Evolutionary conservation across 2,797 vertebrate genomes (phyloP).

Genomic region (Molossus molossus): DNA sequence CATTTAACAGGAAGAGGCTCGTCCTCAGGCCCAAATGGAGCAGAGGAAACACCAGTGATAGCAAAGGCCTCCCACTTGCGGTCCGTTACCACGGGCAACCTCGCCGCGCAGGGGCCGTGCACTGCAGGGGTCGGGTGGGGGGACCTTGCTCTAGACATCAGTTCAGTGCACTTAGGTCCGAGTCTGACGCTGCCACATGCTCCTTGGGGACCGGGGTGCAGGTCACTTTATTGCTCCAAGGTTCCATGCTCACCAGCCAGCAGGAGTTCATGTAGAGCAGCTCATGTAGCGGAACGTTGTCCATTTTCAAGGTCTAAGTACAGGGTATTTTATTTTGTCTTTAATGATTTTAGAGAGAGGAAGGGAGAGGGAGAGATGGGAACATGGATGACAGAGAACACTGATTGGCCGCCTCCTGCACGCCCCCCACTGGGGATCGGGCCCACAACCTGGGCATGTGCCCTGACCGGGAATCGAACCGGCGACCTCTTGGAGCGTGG

Average conservation of each 20-base stretch:
- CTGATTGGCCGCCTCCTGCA: too few species aligned
- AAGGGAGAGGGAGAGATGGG: too few species aligned
- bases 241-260: neutral
- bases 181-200: neutral
- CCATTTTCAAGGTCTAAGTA: neutral
- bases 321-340: neutral
- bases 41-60: slow-evolving; percentile 29
- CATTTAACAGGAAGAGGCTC: slow-evolving; percentile 56
- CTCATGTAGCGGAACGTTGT: neutral
- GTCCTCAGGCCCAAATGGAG: slow-evolving; percentile 42
- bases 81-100: slow-evolving; percentile 56
- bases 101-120: neutral
- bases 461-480: too few species aligned
- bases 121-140: neutral
- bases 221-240: neutral
- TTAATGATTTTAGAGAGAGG: too few species aligned
- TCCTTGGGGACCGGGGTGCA: neutral
- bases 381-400: too few species aligned
- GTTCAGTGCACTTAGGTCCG: neutral
- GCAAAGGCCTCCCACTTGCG: slow-evolving; percentile 5
- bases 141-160: neutral
- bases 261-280: neutral
- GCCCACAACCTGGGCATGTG: too few species aligned
- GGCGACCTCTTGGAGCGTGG: too few species aligned
- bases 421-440: too few species aligned